Evolutionary conservation across 2,113 vertebrate genomes (phyloP).

Genomic region (Cyrtonyx montezumae): DNA sequence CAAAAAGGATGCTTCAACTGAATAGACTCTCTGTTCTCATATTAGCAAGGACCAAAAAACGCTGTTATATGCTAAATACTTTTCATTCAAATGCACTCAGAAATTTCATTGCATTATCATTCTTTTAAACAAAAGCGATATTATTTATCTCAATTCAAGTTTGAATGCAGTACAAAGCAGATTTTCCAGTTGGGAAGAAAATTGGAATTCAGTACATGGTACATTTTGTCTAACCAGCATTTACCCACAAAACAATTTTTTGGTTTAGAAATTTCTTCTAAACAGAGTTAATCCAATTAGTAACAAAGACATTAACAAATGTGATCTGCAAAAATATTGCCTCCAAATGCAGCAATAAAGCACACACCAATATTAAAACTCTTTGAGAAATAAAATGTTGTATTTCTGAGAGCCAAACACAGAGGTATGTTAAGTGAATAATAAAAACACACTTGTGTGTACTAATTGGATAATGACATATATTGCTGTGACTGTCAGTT

Average conservation of each 20-base stretch:
- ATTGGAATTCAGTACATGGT: not conserved
- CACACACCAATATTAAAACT: constrained; percentile 40
- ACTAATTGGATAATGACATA: constrained; percentile 80
- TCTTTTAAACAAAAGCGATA: constrained; percentile 23
- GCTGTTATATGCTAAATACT: not conserved
- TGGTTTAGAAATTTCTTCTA: constrained; percentile 16
- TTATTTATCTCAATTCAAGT: constrained; percentile 29
- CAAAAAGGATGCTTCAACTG: not conserved
- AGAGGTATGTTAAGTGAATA: constrained; percentile 70
- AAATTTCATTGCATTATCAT: constrained; percentile 28
- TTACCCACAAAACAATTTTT: not conserved
- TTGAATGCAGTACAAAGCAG: not conserved
- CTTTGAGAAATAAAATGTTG: constrained; percentile 38
- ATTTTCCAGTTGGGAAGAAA: not conserved
- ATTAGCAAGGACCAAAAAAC: constrained; percentile 18
- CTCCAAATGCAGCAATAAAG: constrained; percentile 35
- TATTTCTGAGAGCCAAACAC: constrained; percentile 50
- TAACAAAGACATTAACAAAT: not conserved
- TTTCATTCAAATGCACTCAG: constrained; percentile 13
- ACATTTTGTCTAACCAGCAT: constrained; percentile 30
- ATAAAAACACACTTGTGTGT: constrained; percentile 57
- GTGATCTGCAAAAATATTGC: constrained; percentile 6
- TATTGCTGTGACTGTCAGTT: constrained; percentile 72
- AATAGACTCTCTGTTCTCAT: constrained; percentile 15
- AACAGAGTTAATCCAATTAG: constrained; percentile 36